Conservation (phyloP, 2,888 invertebrate genomes). For the Limnephilus rhombicus region DNA sequence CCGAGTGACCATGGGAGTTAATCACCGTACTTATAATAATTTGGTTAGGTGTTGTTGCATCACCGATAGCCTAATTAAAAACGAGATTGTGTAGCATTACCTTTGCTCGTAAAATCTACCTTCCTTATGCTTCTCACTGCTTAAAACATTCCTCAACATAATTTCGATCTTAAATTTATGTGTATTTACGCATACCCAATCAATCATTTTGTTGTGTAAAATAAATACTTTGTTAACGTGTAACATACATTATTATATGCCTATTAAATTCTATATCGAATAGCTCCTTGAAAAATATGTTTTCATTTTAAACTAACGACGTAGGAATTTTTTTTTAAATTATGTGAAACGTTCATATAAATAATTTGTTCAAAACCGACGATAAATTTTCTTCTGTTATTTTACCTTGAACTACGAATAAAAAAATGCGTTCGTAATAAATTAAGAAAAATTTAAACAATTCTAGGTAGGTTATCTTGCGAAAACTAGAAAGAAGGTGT, state of each 20-base stretch:
- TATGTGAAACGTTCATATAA: neutral
- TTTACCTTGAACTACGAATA: neutral
- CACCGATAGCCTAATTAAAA: constrained; percentile 3
- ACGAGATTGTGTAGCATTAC: constrained; percentile 9
- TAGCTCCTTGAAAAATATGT: neutral
- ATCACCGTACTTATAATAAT: constrained; percentile 26
- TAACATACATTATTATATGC: neutral
- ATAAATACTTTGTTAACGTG: neutral
- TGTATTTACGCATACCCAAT: neutral
- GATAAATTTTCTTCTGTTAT: neutral
- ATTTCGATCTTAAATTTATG: neutral
- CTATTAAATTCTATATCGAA: neutral
- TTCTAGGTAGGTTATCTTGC: too few species aligned
- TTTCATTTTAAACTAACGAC: neutral
- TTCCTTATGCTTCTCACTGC: neutral
- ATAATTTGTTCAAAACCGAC: neutral
- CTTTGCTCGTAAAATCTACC: neutral
- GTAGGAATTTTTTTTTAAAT: neutral
- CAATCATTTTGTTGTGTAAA: neutral
- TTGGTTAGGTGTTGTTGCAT: constrained; percentile 14
- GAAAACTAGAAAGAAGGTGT: too few species aligned
- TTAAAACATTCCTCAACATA: neutral
- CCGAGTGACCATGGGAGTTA: constrained; percentile 2
- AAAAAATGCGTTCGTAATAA: neutral
- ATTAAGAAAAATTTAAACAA: neutral